Base-by-base conservation (phyloP, 2,113 vertebrate species). In the Bathybates hornii region DNA sequence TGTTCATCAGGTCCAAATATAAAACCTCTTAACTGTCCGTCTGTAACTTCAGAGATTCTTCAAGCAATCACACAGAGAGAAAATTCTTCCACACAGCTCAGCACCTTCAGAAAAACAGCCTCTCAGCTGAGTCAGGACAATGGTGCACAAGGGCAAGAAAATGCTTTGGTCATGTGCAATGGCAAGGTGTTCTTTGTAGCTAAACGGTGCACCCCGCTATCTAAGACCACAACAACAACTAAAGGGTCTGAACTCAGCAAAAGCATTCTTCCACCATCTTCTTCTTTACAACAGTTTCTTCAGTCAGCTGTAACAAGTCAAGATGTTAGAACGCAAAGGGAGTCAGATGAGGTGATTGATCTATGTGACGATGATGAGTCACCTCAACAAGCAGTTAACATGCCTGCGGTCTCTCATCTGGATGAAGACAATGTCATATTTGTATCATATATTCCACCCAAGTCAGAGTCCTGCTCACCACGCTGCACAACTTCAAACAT, bases 141-240 rank as follows among this genome's bases (percentile, higher is more conserved):
- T 90, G 87, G 93, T 29, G 91, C 89, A 54, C 96, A 19, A n/a
- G 50, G 12, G 10, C 53, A 97, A 84, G 97, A 97, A 54, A 96
- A 97, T 19, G 95, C 97, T 50, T 91, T 98, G 80, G 95, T 99
- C 71, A 96, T 98, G 96, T 98, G 92, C 94, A 97, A 97, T 27
- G 97, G 97, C 48, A 99, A 97, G 54, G 87, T 98, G 50, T 98
- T 97, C 24, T 97, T 97, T 14, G 93, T 98, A 91, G 94, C 97
- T 85, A 97, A 95, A 91, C 97, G 93, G 90, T 5, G 29, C 50
- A 32, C n/a, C 43, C 11, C 9, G 1, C 57, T 41, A 9, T 4
- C 27, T 14, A 7, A 78, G 27, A 17, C 80, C 21, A 45, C 53
- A 10, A 53, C 52, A 61, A 32, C 48, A 41, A 53, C 19, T 41